Conservation (phyloP, 2,113 vertebrate species). For the Leiothrix lutea region DNA sequence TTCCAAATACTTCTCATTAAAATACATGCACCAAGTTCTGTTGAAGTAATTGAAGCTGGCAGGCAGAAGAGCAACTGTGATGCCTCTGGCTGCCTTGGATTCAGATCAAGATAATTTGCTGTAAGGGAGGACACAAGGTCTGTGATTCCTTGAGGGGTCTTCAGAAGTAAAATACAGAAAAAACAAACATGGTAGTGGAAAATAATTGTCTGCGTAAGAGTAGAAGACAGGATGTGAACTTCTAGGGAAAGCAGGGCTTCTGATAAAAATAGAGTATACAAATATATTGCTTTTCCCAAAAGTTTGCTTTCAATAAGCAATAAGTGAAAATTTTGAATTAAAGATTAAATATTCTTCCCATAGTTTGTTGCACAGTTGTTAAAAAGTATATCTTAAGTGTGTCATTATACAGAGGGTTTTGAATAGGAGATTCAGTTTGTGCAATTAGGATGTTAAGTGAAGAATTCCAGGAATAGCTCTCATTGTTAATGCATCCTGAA, state of each 20-base stretch:
- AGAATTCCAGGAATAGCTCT: constrained; percentile 60
- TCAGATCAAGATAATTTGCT: background rate
- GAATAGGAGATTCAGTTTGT: constrained; percentile 14
- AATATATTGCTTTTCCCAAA: background rate
- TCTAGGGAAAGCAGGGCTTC: background rate
- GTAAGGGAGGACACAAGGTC: background rate
- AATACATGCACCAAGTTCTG: background rate
- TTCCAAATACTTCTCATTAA: background rate
- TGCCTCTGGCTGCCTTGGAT: background rate
- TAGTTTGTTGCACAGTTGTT: background rate
- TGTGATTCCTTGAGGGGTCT: background rate
- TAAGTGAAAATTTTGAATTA: background rate
- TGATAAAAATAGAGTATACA: background rate
- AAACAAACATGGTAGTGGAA: background rate
- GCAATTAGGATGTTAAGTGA: constrained; percentile 55
- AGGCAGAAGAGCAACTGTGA: background rate
- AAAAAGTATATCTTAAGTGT: background rate
- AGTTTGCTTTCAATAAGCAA: background rate
- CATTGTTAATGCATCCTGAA: constrained; percentile 58
- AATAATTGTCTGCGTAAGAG: background rate
- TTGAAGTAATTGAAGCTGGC: background rate
- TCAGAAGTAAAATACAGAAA: background rate
- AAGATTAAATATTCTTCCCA: background rate
- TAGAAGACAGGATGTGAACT: background rate
- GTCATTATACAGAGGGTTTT: background rate